phyloP scores from a whole-genome alignment of 2,888 invertebrate genomes.

The Clepsis dumicolana region DNA sequence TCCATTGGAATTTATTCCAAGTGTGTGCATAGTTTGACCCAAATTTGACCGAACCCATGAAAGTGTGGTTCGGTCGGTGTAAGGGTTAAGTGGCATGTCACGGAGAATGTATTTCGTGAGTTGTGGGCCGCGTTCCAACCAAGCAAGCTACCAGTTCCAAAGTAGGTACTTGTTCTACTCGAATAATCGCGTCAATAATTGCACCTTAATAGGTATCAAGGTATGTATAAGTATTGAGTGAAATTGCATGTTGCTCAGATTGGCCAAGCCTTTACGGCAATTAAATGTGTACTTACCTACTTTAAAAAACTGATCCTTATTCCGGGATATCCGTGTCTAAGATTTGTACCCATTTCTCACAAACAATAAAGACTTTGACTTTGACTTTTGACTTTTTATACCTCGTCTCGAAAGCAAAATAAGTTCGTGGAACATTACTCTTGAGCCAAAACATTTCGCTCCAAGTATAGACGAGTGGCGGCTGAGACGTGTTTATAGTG shows the following conservation, averaged over 20 bases:
- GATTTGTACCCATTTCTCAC: no score
- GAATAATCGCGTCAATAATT: no score
- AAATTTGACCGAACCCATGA: not conserved
- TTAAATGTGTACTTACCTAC: no score
- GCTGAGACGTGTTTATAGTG: conserved; percentile 24
- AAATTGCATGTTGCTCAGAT: no score
- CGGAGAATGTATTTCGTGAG: conserved; percentile 7
- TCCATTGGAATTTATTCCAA: conserved; percentile 3
- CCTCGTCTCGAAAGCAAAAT: not conserved
- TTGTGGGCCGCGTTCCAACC: not conserved
- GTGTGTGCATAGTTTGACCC: not conserved
- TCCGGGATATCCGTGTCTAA: no score
- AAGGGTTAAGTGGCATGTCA: conserved; percentile 8
- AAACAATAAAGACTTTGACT: no score
- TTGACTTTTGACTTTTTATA: no score
- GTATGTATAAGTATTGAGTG: no score
- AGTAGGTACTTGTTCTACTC: not conserved
- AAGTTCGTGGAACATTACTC: conserved; percentile 7
- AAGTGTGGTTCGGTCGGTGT: conserved; percentile 1
- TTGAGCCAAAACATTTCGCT: conserved; percentile 13
- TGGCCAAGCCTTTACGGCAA: no score
- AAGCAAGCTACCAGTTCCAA: not conserved
- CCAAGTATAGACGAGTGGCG: conserved; percentile 16
- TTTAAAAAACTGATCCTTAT: no score
- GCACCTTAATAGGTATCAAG: no score